Evolutionary conservation across 1,140 invertebrate species (phyloP).

Genomic region (Lordiphosa stackelbergi): DNA sequence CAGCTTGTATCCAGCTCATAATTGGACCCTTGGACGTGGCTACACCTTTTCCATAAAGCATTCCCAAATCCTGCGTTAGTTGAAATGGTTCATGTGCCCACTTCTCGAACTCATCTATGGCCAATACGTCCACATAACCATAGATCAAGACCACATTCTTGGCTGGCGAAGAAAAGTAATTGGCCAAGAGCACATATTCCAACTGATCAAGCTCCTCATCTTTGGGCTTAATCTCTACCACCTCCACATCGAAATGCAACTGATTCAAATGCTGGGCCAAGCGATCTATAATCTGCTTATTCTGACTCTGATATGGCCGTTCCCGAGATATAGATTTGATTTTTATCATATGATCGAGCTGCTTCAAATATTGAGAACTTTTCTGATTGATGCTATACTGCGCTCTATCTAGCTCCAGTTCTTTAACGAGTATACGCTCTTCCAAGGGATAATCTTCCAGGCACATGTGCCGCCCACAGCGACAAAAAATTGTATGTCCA

Average conservation of each 20-base stretch:
- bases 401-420: neutral
- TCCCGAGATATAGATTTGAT: slow-evolving; percentile 10
- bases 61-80: slow-evolving; percentile 3
- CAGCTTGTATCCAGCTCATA: slow-evolving; percentile 27
- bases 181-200: slow-evolving; percentile 32
- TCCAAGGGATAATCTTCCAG: slow-evolving; percentile 10
- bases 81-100: slow-evolving; percentile 22
- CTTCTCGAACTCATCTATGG: neutral
- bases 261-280: slow-evolving; percentile 13
- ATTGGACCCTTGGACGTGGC: slow-evolving; percentile 25
- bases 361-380: neutral
- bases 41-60: slow-evolving; percentile 23
- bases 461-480: slow-evolving; percentile 21
- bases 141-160: slow-evolving; percentile 39
- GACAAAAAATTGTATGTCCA: slow-evolving; percentile 9
- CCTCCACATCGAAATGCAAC: slow-evolving; percentile 22
- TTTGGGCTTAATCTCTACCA: slow-evolving; percentile 5
- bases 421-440: neutral
- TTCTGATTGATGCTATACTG: neutral
- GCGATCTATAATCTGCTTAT: slow-evolving; percentile 17
- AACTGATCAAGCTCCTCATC: neutral
- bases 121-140: slow-evolving; percentile 22
- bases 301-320: neutral
- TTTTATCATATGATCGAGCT: slow-evolving; percentile 2
- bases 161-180: slow-evolving; percentile 26